A percentile compares a stretch with the other conserved stretches of the same genome.
These are phyloP conservation scores for Apamea sordens DNA, from an alignment of 2,888 invertebrate species.

Conservation along the genomic window DNA sequence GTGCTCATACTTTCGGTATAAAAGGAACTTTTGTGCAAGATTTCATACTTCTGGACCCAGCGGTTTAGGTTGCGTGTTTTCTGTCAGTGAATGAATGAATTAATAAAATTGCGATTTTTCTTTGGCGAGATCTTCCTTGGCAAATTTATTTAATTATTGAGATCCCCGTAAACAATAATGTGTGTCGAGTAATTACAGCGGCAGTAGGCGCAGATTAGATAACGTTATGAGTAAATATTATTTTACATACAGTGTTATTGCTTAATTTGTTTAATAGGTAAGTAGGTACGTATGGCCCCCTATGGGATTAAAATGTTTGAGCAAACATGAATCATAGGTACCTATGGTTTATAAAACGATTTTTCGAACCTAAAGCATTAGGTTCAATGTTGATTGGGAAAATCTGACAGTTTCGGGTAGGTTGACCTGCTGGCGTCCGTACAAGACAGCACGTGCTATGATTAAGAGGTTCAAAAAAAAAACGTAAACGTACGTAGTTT, in stretches of 20 bases:
- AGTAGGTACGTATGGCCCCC: neutral
- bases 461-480: neutral
- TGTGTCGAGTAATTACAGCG: conserved; percentile 44
- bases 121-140: conserved; percentile 16
- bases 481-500: no score
- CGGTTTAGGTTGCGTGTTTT: neutral
- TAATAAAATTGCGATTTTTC: neutral
- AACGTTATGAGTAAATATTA: conserved; percentile 53
- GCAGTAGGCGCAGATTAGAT: conserved; percentile 61
- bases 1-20: neutral
- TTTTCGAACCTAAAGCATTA: neutral
- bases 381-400: no score
- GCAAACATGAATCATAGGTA: conserved; percentile 14
- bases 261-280: conserved; percentile 24
- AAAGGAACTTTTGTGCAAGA: neutral
- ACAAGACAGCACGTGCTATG: neutral
- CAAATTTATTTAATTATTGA: conserved; percentile 32
- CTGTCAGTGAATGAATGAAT: neutral
- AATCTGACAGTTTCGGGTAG: no score
- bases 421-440: no score
- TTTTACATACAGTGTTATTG: conserved; percentile 22
- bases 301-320: conserved; percentile 30
- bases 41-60: neutral
- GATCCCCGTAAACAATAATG: conserved; percentile 28
- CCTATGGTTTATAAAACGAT: neutral